Base-by-base conservation (phyloP, 2,888 invertebrate genomes). In the Apomyelois bistriatella region DNA sequence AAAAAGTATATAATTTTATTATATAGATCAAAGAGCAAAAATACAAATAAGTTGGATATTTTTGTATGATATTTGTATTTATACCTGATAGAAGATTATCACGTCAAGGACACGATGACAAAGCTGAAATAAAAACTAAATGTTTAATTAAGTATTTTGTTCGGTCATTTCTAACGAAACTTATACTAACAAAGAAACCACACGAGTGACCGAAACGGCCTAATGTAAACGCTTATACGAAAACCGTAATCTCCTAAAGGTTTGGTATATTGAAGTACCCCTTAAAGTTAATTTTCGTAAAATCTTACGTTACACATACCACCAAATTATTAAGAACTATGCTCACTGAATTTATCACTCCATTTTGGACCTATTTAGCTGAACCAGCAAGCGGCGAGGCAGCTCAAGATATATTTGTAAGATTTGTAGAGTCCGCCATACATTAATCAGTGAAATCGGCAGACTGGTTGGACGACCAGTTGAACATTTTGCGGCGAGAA, bases 271-370 rank as follows among this genome's bases (percentile, higher is more conserved):
- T 84, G 77, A 79, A 84, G 84, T 81, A 72, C 72, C 76, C 77
- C 82, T 81, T 82, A 80, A 78, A 85, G 85, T 84, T 87, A 86
- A 88, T 86, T 87, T 87, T 84, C 83, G 78, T 87, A 85, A 87
- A 85, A 85, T 85, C 86, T 83, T 84, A 84, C 79, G 75, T 78
- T 79, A 69, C 72, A 73, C 68, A 73, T 74, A 65, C 59, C 55
- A 53, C 82, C 70, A 66, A 38, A 48, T 52, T 57, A 36, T 43
- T 17, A 53, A 55, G 74, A 75, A 12, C 74, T 53, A 60, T 59
- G 47, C 56, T 57, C 56, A 56, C 36, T 10, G 35, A 9, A 30
- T 41, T 35, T 16, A 13, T 35, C 55, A 42, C 61, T 58, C 55
- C 55, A 54, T 55, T 52, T 40, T 54, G 48, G 50, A 53, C 52